Evolutionary conservation across 2,797 vertebrate species (phyloP), one percentile per base, ranked within the genome.

Genomic region (Lacerta agilis): DNA sequence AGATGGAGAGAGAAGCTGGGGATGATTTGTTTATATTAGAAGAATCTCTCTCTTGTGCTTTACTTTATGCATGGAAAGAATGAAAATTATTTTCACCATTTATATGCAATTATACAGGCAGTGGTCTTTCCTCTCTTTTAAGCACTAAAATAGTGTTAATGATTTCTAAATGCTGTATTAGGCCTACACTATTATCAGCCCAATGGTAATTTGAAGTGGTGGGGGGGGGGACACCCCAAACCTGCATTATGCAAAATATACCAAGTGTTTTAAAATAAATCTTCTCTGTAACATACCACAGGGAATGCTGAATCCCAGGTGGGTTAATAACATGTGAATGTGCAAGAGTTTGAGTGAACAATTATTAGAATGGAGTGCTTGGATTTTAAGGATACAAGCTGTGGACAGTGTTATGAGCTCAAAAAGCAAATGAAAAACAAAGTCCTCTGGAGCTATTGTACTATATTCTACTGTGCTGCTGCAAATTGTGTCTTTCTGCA

Each of bases 31-130:
- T 95, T 91, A 75, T 93, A 83, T 89, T 91, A 94, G 69, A 83
- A 94, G 93, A 87, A 58, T 88, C 93, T 95, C 94, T 87, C 92
- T 81, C 92, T 20, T 77, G 76, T 20, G 43, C 1, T 83, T 89
- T 93, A 85, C 55, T 71, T 84, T 95, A 94, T 86, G 29, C 61
- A 82, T 0, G 87, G 80, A 80, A 92, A 73, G 55, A 93, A 89
- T 0, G 1, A 92, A 86, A 88, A 92, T 83, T 88, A 76, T 93
- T 95, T 94, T 93, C 81, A 79, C 2, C 0, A 3, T 87, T 95
- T 90, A 73, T 92, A 92, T 93, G 93, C 85, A 94, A 92, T 94
- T 92, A 87, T 92, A 87, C 88, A 91, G 1, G 3, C 36, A 91
- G 75, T 89, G 85, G 76, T 64, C 82, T 89, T 91, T 20, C 38